Conservation (phyloP, 2,797 vertebrate genomes). For the Karalla daura region DNA sequence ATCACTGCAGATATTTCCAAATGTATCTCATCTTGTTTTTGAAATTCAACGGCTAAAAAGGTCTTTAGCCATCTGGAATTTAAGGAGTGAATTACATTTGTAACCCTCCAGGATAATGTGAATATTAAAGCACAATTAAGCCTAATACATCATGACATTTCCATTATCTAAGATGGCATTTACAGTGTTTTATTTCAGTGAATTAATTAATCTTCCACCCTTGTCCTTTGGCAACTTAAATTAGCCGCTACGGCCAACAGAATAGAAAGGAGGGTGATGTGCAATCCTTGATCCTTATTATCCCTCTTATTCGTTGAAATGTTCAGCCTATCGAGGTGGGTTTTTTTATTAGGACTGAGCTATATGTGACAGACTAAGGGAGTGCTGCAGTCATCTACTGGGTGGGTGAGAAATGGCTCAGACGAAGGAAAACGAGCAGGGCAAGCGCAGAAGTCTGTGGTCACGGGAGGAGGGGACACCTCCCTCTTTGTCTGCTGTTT, state of each 20-base stretch:
- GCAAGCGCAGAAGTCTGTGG: not conserved
- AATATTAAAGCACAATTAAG: not conserved
- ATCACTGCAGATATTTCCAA: too few relatives aligned
- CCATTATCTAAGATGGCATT: constrained; percentile 1
- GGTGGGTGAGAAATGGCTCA: constrained; percentile 8
- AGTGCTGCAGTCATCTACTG: not conserved
- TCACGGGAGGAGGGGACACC: not conserved
- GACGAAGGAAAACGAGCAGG: not conserved
- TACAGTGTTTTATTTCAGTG: not conserved
- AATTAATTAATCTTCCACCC: not conserved
- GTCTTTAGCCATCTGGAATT: not conserved
- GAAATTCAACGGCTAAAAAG: not conserved
- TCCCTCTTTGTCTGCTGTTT: not conserved
- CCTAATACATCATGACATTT: not conserved
- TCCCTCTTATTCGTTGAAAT: too few relatives aligned
- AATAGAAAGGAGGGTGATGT: not conserved
- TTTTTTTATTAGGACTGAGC: constrained; percentile 1
- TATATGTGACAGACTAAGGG: not conserved
- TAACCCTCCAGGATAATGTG: not conserved
- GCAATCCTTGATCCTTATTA: not conserved
- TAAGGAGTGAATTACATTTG: not conserved
- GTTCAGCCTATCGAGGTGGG: not conserved
- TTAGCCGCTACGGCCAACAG: not conserved
- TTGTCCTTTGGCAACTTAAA: not conserved
- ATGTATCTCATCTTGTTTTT: too few relatives aligned